Percentiles rank a stretch among this genome's conserved stretches.
Conservation (phyloP, 2,113 vertebrate species). For the Apteryx owenii region DNA sequence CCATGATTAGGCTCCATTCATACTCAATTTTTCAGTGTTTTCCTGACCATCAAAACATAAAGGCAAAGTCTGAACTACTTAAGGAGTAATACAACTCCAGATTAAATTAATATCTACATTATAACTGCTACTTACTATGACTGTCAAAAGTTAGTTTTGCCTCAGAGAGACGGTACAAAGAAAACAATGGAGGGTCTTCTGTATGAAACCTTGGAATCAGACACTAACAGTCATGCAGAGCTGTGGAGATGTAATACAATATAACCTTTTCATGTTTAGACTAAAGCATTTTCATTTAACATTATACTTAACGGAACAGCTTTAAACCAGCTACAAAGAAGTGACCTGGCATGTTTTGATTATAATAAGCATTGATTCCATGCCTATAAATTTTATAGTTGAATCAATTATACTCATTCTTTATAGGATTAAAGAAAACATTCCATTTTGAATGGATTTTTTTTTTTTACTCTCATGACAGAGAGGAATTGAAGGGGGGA, state of each 20-base stretch:
- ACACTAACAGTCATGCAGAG: slow-evolving; percentile 27
- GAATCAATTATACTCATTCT: slow-evolving; percentile 72
- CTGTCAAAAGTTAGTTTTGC: slow-evolving; percentile 67
- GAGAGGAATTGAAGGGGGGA: slow-evolving; percentile 29
- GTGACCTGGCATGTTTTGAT: slow-evolving; percentile 77
- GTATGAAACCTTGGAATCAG: slow-evolving; percentile 67
- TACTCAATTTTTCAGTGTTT: slow-evolving; percentile 60
- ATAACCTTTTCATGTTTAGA: slow-evolving; percentile 74
- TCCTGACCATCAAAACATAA: slow-evolving; percentile 40
- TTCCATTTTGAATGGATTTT: slow-evolving; percentile 69
- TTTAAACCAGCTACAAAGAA: slow-evolving; percentile 72
- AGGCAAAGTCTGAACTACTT: slow-evolving; percentile 56
- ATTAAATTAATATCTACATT: slow-evolving; percentile 65
- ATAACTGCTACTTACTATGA: slow-evolving; percentile 27
- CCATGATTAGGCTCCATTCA: slow-evolving; percentile 40
- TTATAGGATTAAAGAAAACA: slow-evolving; percentile 67
- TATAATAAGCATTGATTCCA: slow-evolving; percentile 71
- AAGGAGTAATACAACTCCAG: slow-evolving; percentile 60
- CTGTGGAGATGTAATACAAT: slow-evolving; percentile 66
- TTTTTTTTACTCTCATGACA: slow-evolving; percentile 52
- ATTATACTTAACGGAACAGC: slow-evolving; percentile 55
- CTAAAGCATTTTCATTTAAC: slow-evolving; percentile 63
- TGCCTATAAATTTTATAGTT: slow-evolving; percentile 71
- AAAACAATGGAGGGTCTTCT: slow-evolving; percentile 63
- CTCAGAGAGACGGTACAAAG: slow-evolving; percentile 67